Conservation (phyloP, 2,113 vertebrate genomes). For the Leptocoma aspasia region DNA sequence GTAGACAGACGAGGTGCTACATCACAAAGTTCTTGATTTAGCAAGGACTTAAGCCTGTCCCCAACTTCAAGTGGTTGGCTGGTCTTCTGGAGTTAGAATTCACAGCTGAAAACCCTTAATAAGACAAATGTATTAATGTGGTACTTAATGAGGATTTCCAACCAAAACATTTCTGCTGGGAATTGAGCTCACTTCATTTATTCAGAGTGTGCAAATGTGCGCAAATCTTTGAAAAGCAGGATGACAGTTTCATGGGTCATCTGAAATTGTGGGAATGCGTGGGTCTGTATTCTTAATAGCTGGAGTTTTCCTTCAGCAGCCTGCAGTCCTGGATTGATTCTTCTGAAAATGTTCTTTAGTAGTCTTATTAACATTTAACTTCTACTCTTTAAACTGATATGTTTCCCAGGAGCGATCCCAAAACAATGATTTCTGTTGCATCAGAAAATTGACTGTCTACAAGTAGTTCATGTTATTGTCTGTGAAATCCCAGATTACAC, state of each 20-base stretch:
- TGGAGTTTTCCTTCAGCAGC: not conserved
- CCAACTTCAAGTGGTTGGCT: not conserved
- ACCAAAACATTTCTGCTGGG: not conserved
- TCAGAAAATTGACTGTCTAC: not conserved
- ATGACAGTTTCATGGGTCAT: not conserved
- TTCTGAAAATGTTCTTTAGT: not conserved
- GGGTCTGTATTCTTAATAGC: not conserved
- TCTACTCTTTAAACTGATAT: not conserved
- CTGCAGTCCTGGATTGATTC: not conserved
- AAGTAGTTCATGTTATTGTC: not conserved
- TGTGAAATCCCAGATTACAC: not conserved
- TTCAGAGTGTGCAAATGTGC: not conserved
- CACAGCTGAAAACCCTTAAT: not conserved
- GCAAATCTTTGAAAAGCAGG: not conserved
- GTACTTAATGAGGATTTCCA: not conserved
- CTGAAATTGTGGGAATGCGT: not conserved
- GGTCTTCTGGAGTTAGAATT: not conserved
- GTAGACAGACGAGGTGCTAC: not conserved
- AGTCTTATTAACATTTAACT: not conserved
- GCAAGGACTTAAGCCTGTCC: not conserved
- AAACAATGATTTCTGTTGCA: not conserved
- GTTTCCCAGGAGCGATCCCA: not conserved
- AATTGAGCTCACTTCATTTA: not conserved
- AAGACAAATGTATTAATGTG: not conserved
- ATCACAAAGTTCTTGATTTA: not conserved